Conservation (phyloP, 1,140 invertebrate species). For the Drosophila orosa region DNA sequence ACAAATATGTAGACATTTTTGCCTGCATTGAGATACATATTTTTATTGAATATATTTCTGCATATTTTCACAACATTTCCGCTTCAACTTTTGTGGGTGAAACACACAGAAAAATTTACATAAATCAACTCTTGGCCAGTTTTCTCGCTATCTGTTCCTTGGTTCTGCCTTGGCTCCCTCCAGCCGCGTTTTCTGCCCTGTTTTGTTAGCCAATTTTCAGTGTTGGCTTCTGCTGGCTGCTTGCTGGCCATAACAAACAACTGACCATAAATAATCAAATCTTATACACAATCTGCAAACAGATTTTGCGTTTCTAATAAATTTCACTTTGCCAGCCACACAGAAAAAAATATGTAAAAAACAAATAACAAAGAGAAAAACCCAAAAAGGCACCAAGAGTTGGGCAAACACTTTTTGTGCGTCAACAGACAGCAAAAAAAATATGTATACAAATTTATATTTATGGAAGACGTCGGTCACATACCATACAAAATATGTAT, state of each 20-base stretch:
- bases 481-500: constrained; percentile 13
- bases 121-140: constrained; percentile 44
- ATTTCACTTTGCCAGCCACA: constrained; percentile 74
- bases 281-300: constrained; percentile 79
- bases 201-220: constrained; percentile 55
- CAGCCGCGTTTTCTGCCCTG: constrained; percentile 1
- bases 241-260: constrained; percentile 55
- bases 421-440: constrained; percentile 51
- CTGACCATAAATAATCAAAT: constrained; percentile 81
- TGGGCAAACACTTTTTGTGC: constrained; percentile 59
- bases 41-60: constrained; percentile 30
- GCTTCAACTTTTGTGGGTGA: constrained; percentile 21
- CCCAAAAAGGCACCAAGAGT: constrained; percentile 16
- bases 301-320: constrained; percentile 82
- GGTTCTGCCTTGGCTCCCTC: background rate
- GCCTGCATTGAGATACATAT: background rate
- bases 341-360: constrained; percentile 27
- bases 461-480: constrained; percentile 30
- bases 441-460: constrained; percentile 65
- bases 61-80: constrained; percentile 30
- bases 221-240: constrained; percentile 35
- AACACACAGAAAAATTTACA: constrained; percentile 39
- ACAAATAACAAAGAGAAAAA: constrained; percentile 16
- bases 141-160: constrained; percentile 26
- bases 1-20: background rate